Base-by-base conservation (phyloP, 1,140 invertebrate genomes). In the Atta cephalotes region DNA sequence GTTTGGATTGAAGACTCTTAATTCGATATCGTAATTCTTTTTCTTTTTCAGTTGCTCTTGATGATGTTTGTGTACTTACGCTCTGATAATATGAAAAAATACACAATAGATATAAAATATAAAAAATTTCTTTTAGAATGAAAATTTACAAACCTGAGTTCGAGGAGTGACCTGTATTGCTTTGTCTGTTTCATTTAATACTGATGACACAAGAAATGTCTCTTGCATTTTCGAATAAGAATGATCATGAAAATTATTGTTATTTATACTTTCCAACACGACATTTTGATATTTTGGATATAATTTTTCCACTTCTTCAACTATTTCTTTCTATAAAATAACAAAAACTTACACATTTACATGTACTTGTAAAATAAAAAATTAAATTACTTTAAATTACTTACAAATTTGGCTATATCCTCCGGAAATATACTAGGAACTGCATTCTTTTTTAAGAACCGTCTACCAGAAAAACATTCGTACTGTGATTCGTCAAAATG, bases 91-190 rank as follows among this genome's bases (percentile, higher is more conserved):
- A 63, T 63, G 5, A 63, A 63, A 63, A 63, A 6, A 63, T 63
- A 16, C 0, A 51, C 49, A 51, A 63, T 63, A 28, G 14, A 25
- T 63, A 63, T 28, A 6, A 3, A 63, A 45, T 10, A 28, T 63
- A 4, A 28, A 16, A 63, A 28, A 63, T 25, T 63, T 63, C 10
- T 28, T 25, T 63, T 28, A 63, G 25, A 28, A 63, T 35, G 18
- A 35, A 65, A 65, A 31, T 65, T 31, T 65, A 66, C 63, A 35
- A 66, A 66, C 63, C 63, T n/a, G 31, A 35, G 63, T 66, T 35
- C 16, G 31, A 66, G 63, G 31, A 66, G 16, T 45, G 39, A 10
- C 9, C 9, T 45, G 39, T 45, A 45, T 66, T 35, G 28, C 63
- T 35, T 66, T n/a, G 35, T 66, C 31, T 3, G 16, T 18, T 66